A percentile compares a stretch with the other conserved stretches of the same genome.
These are phyloP conservation scores for Coenobita brevimanus DNA, from an alignment of 1,140 invertebrate genomes.

Conservation along the genomic window DNA sequence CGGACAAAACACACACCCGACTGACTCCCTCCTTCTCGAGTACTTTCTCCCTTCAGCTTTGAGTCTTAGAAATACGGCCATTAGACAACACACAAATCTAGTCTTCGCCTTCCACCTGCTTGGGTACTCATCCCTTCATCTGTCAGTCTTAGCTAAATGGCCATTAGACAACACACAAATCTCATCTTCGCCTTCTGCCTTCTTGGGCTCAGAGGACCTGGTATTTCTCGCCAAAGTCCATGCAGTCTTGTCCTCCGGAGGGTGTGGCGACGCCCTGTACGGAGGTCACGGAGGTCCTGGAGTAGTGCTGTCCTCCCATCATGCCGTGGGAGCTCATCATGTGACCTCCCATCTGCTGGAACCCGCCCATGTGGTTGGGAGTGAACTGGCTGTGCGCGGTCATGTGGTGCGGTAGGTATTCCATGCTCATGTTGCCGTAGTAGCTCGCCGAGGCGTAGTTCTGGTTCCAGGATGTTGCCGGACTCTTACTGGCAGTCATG, in stretches of 20 bases:
- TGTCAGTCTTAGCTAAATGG: too few species aligned
- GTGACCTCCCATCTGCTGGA: conserved; percentile 63
- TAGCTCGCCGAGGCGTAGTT: conserved; percentile 66
- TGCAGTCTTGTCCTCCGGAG: conserved; percentile 59
- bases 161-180: too few species aligned
- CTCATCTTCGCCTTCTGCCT: too few species aligned
- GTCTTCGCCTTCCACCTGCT: too few species aligned
- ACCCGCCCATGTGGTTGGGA: conserved; percentile 51
- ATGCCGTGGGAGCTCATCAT: conserved; percentile 62
- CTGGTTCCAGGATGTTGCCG: conserved; percentile 63
- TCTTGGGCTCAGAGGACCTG: conserved; percentile 64
- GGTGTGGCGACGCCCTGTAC: conserved; percentile 53
- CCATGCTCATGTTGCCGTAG: conserved; percentile 70
- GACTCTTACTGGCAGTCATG: conserved; percentile 52
- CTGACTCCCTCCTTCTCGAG: too few species aligned
- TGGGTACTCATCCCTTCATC: too few species aligned
- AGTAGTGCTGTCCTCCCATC: conserved; percentile 58
- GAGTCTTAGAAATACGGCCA: too few species aligned
- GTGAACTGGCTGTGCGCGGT: conserved; percentile 56
- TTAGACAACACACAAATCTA: too few species aligned
- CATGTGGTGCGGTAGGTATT: conserved; percentile 65
- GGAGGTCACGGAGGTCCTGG: conserved; percentile 28
- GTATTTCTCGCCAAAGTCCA: conserved; percentile 69
- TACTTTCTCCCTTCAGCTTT: too few species aligned
- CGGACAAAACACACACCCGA: too few species aligned